Conservation (phyloP, 2,888 invertebrate species). For the Stenchaetothrips biformis region DNA sequence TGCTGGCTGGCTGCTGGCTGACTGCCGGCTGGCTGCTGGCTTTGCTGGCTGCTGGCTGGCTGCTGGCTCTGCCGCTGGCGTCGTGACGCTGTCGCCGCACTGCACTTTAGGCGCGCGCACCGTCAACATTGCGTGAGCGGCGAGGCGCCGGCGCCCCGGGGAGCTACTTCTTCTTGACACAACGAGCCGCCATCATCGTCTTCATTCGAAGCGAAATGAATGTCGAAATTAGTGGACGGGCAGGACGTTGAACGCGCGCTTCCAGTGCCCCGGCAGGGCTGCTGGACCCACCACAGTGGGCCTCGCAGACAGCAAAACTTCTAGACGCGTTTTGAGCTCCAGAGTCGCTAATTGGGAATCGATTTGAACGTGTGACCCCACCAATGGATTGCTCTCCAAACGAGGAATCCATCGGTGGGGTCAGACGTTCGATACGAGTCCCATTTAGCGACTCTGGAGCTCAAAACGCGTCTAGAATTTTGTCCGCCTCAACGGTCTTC, state of each 20-base stretch:
- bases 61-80: background rate
- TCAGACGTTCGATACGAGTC: too few species aligned
- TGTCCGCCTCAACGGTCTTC: background rate
- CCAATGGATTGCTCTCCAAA: too few species aligned
- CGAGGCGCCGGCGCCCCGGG: background rate
- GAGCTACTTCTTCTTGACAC: background rate
- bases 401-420: too few species aligned
- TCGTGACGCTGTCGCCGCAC: background rate
- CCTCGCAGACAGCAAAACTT: too few species aligned
- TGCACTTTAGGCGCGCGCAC: background rate
- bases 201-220: background rate
- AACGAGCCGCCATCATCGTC: background rate
- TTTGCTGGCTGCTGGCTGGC: background rate
- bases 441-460: too few species aligned
- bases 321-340: too few species aligned
- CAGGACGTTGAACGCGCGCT: background rate
- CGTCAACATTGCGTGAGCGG: conserved; percentile 5
- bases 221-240: background rate
- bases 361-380: too few species aligned
- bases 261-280: background rate
- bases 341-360: too few species aligned
- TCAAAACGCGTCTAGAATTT: too few species aligned
- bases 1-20: too few species aligned
- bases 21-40: background rate
- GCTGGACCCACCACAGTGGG: background rate